Conservation (phyloP, 2,888 invertebrate species). For the Cephonodes hylas region DNA sequence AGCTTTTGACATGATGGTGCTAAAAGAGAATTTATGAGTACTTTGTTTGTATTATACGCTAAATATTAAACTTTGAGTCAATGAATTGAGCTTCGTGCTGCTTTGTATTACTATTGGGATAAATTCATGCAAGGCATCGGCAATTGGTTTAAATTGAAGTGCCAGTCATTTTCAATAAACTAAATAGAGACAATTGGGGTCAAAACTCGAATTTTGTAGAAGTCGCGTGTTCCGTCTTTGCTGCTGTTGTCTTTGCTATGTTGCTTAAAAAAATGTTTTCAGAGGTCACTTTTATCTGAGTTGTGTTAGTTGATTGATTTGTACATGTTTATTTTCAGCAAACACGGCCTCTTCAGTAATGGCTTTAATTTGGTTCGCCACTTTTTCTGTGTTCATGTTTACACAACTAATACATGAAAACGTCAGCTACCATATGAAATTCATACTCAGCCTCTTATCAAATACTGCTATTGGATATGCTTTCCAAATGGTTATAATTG, state of each 20-base stretch:
- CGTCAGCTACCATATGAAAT: slow-evolving; percentile 79
- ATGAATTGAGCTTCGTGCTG: no score
- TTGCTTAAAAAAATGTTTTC: no score
- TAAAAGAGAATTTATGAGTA: no score
- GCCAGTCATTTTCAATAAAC: neutral
- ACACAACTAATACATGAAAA: slow-evolving; percentile 84
- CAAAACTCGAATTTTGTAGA: no score
- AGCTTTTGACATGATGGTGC: no score
- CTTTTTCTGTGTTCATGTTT: slow-evolving; percentile 88
- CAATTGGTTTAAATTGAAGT: neutral
- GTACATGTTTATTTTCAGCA: slow-evolving; percentile 73
- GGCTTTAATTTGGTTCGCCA: slow-evolving; percentile 89
- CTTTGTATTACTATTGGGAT: neutral
- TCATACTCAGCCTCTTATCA: slow-evolving; percentile 84
- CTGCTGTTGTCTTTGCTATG: neutral
- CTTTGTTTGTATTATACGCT: no score
- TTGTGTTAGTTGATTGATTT: neutral
- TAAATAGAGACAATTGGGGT: neutral
- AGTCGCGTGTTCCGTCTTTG: no score
- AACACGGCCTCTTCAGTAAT: slow-evolving; percentile 91
- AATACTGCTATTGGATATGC: slow-evolving; percentile 92
- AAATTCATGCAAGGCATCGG: neutral
- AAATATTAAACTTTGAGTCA: no score
- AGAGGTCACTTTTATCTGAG: neutral
- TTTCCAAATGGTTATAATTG: slow-evolving; percentile 87